These are phyloP conservation scores for Garrulus glandarius DNA, from an alignment of 2,797 vertebrate genomes.

Conservation along the genomic window DNA sequence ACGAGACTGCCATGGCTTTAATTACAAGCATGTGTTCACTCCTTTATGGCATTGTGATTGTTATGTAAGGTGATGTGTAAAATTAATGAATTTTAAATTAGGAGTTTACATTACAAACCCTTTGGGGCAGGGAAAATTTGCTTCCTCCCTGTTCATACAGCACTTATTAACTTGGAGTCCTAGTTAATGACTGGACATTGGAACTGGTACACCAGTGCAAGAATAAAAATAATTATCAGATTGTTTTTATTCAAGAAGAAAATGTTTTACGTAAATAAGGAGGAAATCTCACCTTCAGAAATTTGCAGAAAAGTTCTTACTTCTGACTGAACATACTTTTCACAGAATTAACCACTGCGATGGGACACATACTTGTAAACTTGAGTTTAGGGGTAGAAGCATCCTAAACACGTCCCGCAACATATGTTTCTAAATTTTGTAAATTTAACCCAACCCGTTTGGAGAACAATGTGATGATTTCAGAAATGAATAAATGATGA, in stretches of 20 bases:
- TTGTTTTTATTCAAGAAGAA: background rate
- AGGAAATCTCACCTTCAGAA: background rate
- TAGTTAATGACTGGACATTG: background rate
- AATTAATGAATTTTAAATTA: slow-evolving; percentile 54
- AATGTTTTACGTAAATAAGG: background rate
- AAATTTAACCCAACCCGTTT: slow-evolving; percentile 21
- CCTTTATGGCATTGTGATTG: slow-evolving; percentile 46
- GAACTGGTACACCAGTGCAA: background rate
- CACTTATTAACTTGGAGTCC: background rate
- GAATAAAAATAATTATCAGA: background rate
- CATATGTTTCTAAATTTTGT: background rate
- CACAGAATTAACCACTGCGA: background rate
- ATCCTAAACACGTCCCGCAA: background rate
- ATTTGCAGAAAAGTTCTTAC: background rate
- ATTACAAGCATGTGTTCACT: slow-evolving; percentile 64
- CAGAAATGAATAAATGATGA: slow-evolving; percentile 31
- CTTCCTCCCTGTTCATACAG: background rate
- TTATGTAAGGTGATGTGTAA: slow-evolving; percentile 65
- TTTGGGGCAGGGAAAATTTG: background rate
- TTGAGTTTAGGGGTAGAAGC: background rate
- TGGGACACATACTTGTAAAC: background rate
- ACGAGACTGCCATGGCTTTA: slow-evolving; percentile 59
- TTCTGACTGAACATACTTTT: background rate
- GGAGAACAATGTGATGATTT: slow-evolving; percentile 30
- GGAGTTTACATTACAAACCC: slow-evolving; percentile 25